phyloP scores from a whole-genome alignment of 1,140 invertebrate genomes.

The Armadillidium nasatum region DNA sequence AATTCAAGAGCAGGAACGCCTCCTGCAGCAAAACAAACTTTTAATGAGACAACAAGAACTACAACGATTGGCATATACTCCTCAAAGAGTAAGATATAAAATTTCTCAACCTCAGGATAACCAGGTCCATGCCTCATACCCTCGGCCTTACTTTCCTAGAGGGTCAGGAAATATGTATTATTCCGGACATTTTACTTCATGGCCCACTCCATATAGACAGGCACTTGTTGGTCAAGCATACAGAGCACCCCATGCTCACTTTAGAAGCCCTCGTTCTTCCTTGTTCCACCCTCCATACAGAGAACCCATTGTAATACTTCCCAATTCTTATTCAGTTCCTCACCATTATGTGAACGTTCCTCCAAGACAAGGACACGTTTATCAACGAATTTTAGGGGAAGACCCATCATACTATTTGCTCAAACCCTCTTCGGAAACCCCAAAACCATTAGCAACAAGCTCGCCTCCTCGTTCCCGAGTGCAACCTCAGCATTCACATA shows the following conservation, averaged over 20 bases:
- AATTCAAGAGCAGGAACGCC: neutral
- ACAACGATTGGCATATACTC: neutral
- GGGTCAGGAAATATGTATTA: conserved; percentile 24
- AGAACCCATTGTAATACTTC: neutral
- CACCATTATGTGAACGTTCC: conserved; percentile 43
- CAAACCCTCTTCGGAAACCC: conserved; percentile 43
- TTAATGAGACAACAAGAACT: neutral
- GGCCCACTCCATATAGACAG: conserved; percentile 31
- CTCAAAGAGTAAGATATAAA: neutral
- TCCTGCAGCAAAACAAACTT: neutral
- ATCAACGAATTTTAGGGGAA: conserved; percentile 40
- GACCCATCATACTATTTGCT: conserved; percentile 20
- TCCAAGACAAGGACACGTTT: conserved; percentile 36
- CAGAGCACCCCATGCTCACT: conserved; percentile 25
- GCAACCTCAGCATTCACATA: conserved; percentile 53
- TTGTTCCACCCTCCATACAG: neutral
- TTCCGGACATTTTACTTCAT: neutral
- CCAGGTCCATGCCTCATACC: conserved; percentile 25
- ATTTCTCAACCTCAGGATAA: neutral
- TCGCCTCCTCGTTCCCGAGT: conserved; percentile 46
- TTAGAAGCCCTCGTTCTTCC: neutral
- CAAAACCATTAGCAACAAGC: conserved; percentile 49
- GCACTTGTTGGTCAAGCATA: conserved; percentile 26
- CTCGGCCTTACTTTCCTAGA: conserved; percentile 30
- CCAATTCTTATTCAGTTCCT: neutral